Evolutionary conservation across 2,797 vertebrate genomes (phyloP).

Genomic region (Scyliorhinus canicula): DNA sequence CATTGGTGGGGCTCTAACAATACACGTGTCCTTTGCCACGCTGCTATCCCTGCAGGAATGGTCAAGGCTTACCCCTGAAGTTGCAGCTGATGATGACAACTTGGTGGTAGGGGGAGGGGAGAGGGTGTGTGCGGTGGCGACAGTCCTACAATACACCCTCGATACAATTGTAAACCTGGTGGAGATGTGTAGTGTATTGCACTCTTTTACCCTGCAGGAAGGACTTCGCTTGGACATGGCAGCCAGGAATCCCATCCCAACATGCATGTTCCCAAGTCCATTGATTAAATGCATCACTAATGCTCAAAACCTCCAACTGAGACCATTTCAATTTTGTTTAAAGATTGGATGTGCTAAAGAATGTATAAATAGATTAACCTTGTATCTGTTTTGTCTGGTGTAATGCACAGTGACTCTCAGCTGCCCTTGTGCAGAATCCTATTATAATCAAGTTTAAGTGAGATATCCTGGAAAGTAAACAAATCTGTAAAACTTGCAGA

Average conservation of each 20-base stretch:
- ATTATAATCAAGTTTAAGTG: neutral
- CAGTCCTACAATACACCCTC: neutral
- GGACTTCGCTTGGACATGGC: neutral
- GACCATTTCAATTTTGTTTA: neutral
- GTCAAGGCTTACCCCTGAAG: neutral
- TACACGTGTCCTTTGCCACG: neutral
- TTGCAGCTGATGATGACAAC: neutral
- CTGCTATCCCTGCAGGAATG: neutral
- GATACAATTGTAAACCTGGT: neutral
- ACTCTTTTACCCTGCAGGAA: neutral
- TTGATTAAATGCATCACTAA: neutral
- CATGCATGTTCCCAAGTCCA: neutral
- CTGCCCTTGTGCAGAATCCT: constrained; percentile 6
- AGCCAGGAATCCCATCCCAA: neutral
- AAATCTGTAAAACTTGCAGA: neutral
- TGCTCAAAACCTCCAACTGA: neutral
- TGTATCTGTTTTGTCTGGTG: neutral
- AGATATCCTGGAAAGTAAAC: neutral
- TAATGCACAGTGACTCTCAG: neutral
- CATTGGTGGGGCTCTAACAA: neutral
- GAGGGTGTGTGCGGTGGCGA: neutral
- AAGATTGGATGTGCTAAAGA: neutral
- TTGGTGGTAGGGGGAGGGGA: too few species aligned
- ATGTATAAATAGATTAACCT: neutral
- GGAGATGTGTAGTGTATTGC: too few species aligned